These are phyloP conservation scores for Lophotriccus pileatus DNA, from an alignment of 2,797 vertebrate species.

Conservation along the genomic window DNA sequence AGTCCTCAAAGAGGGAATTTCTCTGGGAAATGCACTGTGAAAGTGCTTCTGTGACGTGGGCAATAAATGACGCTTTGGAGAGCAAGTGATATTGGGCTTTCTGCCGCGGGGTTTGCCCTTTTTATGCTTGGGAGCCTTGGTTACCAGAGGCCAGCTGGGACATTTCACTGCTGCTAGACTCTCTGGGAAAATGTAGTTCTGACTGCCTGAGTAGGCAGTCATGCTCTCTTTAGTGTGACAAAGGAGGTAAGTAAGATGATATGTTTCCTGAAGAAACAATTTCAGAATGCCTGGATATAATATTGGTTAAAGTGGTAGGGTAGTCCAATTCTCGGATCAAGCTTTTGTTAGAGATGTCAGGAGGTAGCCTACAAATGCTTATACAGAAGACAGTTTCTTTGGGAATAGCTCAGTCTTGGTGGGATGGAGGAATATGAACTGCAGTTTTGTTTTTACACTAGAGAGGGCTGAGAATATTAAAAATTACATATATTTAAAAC, in stretches of 20 bases:
- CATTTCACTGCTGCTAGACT: neutral
- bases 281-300: neutral
- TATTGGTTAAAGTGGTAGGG: fast-evolving
- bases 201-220: neutral
- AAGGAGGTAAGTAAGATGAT: neutral
- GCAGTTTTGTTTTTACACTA: neutral
- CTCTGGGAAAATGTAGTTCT: neutral
- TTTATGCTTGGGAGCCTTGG: neutral
- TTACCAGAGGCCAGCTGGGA: neutral
- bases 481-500: neutral
- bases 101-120: neutral
- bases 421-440: neutral
- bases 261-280: neutral
- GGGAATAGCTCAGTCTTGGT: neutral
- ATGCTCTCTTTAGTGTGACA: neutral
- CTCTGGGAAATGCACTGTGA: neutral
- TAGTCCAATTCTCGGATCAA: neutral
- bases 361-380: neutral
- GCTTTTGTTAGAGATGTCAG: neutral
- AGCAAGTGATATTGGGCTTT: neutral
- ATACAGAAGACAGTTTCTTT: neutral
- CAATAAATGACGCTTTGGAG: neutral
- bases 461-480: neutral
- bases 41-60: neutral
- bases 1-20: neutral